These are phyloP conservation scores for Elephas maximus DNA, from an alignment of 2,113 vertebrate genomes.

Conservation along the genomic window DNA sequence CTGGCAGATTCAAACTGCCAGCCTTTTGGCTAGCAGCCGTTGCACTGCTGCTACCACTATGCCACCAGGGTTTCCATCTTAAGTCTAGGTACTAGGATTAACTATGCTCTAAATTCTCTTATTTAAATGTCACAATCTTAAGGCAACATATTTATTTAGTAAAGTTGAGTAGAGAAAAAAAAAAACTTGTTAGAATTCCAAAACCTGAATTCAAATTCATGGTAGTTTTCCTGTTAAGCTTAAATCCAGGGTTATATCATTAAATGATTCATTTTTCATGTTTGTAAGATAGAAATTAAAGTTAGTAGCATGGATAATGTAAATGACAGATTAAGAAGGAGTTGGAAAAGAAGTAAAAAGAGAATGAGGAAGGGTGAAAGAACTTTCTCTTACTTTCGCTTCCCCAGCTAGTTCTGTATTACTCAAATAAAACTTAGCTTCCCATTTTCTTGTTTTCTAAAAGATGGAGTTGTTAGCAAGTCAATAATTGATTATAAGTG, in stretches of 20 bases:
- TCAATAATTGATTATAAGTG: neutral
- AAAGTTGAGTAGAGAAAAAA: neutral
- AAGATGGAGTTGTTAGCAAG: neutral
- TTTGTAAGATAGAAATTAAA: neutral
- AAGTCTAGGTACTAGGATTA: neutral
- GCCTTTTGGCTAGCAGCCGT: too few species aligned
- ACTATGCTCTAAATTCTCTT: neutral
- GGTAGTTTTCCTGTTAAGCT: neutral
- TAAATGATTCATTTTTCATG: neutral
- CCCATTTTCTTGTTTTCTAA: neutral
- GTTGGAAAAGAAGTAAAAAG: neutral
- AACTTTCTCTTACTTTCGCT: neutral
- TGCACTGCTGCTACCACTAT: too few species aligned
- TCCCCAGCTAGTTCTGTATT: neutral
- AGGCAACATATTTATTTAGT: neutral
- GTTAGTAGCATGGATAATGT: neutral
- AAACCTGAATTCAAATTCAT: constrained; percentile 8
- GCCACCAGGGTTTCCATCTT: too few species aligned
- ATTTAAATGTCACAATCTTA: neutral
- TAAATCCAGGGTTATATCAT: neutral
- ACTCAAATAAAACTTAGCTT: neutral
- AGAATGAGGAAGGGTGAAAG: neutral
- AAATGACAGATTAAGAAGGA: neutral
- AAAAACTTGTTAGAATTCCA: neutral
- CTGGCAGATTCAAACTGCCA: too few species aligned